Conservation (phyloP, 1,140 invertebrate species). For the Lepidostoma basale region DNA sequence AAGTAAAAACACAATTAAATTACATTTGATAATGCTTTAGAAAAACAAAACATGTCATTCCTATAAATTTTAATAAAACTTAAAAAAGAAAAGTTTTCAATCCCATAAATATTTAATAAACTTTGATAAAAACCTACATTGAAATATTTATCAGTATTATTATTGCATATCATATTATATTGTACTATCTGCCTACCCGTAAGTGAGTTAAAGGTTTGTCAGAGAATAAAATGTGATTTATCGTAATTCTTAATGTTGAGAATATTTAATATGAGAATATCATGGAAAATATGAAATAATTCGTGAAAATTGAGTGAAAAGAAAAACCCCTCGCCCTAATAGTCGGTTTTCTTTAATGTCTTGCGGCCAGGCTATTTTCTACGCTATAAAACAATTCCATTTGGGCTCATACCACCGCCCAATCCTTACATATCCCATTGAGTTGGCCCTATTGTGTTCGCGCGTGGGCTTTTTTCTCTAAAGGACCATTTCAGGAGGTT, state of each 20-base stretch:
- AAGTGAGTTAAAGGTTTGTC: neutral
- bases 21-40: too few relatives aligned
- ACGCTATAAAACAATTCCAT: constrained; percentile 16
- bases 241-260: neutral
- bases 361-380: neutral
- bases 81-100: too few relatives aligned
- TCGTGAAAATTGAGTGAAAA: neutral
- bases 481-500: constrained; percentile 1
- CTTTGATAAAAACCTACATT: too few relatives aligned
- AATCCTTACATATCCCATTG: constrained; percentile 9
- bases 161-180: neutral
- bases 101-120: too few relatives aligned
- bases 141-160: neutral
- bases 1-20: too few relatives aligned
- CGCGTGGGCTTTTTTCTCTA: neutral
- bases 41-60: too few relatives aligned
- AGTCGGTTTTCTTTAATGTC: neutral
- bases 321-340: neutral
- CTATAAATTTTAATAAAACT: too few relatives aligned
- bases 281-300: too few relatives aligned
- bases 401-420: constrained; percentile 3
- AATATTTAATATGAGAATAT: too few relatives aligned
- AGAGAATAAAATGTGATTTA: neutral
- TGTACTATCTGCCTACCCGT: neutral
- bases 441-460: neutral